Conservation (phyloP, 2,888 invertebrate genomes). For the Drosophila rellima region DNA sequence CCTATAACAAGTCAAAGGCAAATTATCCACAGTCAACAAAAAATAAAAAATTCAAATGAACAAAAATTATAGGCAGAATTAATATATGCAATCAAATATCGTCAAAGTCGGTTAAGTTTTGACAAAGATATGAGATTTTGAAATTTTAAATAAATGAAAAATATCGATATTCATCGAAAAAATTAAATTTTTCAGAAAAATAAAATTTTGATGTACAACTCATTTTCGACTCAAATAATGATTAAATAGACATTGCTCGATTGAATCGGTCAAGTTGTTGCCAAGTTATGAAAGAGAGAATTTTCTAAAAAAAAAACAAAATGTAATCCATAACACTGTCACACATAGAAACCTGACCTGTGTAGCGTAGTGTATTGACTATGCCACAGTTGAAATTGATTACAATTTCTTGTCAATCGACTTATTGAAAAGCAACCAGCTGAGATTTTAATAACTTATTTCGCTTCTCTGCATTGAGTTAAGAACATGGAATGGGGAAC, state of each 20-base stretch:
- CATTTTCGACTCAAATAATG: background rate
- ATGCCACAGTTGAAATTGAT: background rate
- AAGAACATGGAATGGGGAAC: background rate
- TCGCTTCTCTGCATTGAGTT: constrained; percentile 1
- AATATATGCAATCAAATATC: too few species aligned
- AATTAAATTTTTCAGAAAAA: too few species aligned
- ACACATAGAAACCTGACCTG: background rate
- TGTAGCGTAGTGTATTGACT: background rate
- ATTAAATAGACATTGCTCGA: too few species aligned
- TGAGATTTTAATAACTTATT: constrained; percentile 14
- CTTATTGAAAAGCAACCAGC: background rate
- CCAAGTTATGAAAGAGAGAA: background rate
- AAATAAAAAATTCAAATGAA: background rate
- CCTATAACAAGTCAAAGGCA: background rate
- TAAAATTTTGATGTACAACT: too few species aligned
- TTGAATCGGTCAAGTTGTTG: background rate
- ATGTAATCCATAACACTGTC: background rate
- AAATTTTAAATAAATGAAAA: too few species aligned
- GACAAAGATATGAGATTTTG: too few species aligned
- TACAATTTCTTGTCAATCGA: background rate
- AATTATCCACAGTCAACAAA: background rate
- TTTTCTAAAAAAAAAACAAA: background rate
- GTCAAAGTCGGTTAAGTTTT: too few species aligned
- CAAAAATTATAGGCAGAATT: too few species aligned
- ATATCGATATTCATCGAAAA: too few species aligned